Evolutionary conservation across 2,797 vertebrate species (phyloP).

Genomic region (Clamator glandarius): DNA sequence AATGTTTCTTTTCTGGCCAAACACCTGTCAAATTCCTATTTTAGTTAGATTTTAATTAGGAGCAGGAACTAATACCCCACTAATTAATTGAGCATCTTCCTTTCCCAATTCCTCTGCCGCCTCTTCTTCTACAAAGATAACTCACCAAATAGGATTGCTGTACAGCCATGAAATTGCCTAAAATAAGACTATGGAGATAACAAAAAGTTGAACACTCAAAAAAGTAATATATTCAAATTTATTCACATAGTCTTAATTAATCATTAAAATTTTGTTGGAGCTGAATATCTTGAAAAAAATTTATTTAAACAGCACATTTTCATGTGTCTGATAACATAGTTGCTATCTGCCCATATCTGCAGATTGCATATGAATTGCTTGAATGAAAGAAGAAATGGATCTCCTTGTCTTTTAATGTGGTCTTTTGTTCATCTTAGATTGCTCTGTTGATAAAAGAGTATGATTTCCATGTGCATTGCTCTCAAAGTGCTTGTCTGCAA

Average conservation of each 20-base stretch:
- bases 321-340: constrained; percentile 14
- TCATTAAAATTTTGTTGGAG: constrained; percentile 36
- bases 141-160: not conserved
- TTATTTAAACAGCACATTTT: constrained; percentile 19
- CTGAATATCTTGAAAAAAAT: not conserved
- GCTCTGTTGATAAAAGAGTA: not conserved
- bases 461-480: not conserved
- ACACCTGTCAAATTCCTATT: constrained; percentile 70
- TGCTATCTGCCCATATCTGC: constrained; percentile 11
- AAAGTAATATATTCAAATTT: constrained; percentile 48
- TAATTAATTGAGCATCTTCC: constrained; percentile 70
- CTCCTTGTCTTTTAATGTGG: not conserved
- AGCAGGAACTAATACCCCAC: constrained; percentile 57
- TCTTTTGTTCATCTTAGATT: not conserved
- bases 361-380: not conserved
- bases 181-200: constrained; percentile 45
- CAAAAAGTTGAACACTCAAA: constrained; percentile 34
- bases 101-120: constrained; percentile 30
- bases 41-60: constrained; percentile 70
- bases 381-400: constrained; percentile 14
- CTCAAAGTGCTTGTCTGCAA: not conserved
- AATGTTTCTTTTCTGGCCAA: constrained; percentile 55
- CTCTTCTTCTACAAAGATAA: constrained; percentile 6
- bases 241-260: constrained; percentile 61
- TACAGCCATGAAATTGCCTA: constrained; percentile 30